Evolutionary conservation across 1,140 invertebrate species (phyloP), one percentile per base, ranked within the genome.

Genomic region (Drosophila lacteicornis): DNA sequence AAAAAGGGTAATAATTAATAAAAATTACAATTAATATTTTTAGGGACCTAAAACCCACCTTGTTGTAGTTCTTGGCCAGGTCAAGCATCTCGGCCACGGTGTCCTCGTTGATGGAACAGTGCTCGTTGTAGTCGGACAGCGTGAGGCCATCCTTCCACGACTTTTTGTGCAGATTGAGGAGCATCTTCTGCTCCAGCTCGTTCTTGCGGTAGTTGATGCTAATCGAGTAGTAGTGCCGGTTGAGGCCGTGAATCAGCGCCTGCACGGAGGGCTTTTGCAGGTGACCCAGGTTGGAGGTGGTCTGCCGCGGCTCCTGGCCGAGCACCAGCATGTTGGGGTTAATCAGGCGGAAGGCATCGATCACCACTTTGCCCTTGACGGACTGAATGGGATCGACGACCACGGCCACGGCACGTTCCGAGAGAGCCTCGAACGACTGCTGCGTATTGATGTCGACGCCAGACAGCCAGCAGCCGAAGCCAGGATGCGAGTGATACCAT

Each of bases 401-500:
- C 79, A 99, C 99, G 76, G 99, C 99, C 0, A 99, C 99, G 27
- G 99, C 99, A 92, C 99, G 94, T 93, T 99, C 99, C 51, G 98
- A 99, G 1, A 99, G 94, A 9, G 99, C 98, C 94, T 99, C 99
- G 94, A 99, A 99, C 78, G 98, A 99, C 92, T 99, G 99, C 93
- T 99, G 99, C 12, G 99, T 99, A 91, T 99, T 99, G 79, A 99
- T 99, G 94, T 99, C 99, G 2, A 99, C 99, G 60, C 98, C 97
- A n/a, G 99, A 99, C 19, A 99, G 94, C 99, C 99, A 99, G 92
- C 99, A 99, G 43, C 99, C 99, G 94, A 99, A 99, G 43, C 99
- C 99, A 86, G 99, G 99, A 96, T 99, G 99, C 53, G 98, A 99
- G 91, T 99, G 99, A 90, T 99, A 99, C 99, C 99, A 99, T 51